Evolutionary conservation across 2,888 invertebrate species (phyloP).

Genomic region (Octonoba sinensis): DNA sequence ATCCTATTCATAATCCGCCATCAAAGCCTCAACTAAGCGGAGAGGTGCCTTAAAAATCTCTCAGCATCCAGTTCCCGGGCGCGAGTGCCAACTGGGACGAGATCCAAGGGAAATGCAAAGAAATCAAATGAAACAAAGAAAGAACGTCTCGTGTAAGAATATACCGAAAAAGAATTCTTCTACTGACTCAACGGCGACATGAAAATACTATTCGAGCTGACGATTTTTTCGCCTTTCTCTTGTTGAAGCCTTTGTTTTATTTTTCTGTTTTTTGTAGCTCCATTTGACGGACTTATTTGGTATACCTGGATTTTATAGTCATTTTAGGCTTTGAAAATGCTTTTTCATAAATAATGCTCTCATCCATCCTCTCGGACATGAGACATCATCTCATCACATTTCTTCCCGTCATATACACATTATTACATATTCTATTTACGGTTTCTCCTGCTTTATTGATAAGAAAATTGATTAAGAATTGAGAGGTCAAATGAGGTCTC

Average conservation of each 20-base stretch:
- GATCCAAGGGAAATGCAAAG: background rate
- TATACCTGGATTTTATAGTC: too few relatives aligned
- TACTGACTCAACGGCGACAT: conserved; percentile 1
- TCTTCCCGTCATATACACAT: too few relatives aligned
- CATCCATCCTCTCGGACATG: too few relatives aligned
- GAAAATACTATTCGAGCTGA: too few relatives aligned
- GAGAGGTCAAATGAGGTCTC: too few relatives aligned
- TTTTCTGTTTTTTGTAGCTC: background rate
- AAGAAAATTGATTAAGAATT: too few relatives aligned
- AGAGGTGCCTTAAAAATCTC: background rate
- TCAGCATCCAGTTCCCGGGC: background rate
- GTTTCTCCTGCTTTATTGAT: too few relatives aligned
- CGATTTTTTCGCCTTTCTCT: too few relatives aligned
- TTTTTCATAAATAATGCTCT: too few relatives aligned
- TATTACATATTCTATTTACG: too few relatives aligned
- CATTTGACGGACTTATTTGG: background rate
- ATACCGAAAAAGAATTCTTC: conserved; percentile 1
- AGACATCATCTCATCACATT: too few relatives aligned
- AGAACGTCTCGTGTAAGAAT: background rate
- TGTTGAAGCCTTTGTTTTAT: background rate
- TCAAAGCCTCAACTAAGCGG: conserved; percentile 3
- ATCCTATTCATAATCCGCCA: conserved; percentile 14
- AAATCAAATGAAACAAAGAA: conserved; percentile 3
- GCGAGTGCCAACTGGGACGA: conserved; percentile 10
- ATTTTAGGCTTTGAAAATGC: too few relatives aligned